Evolutionary conservation across 1,140 invertebrate genomes (phyloP), one percentile per base, ranked within the genome.

Genomic region (Geopemphigus sp.): DNA sequence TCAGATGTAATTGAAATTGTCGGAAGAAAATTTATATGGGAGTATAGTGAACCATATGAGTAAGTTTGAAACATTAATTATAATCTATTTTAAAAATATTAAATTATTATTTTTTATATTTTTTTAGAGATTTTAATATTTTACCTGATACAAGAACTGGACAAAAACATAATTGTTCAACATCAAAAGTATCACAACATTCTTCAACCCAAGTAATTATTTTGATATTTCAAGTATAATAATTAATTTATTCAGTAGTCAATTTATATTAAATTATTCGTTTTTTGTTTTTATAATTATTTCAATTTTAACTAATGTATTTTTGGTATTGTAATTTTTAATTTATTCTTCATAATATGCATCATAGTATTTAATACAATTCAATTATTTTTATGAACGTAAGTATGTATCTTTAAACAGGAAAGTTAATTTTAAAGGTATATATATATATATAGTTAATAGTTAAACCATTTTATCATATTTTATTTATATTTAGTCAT

Each of bases 1-100:
- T 50, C 39, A 26, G 74, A 78, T 63, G 74, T 63, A 63, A 78
- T 78, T 61, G 74, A 78, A 5, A 78, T 78, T 63, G 22, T 29
- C 61, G 56, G 24, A 4, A 78, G 74, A 50, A 78, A 78, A 47
- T 78, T 78, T 26, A 22, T 78, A 12, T 78, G 56, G 56, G 17
- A 63, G 17, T 78, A 78, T 78, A 5, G 22, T 47, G 45, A 47
- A 15, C 14, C 45, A 12, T 29, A 29, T n/a, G 19, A 3, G 68
- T 72, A 54, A 72, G 8, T 26, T 57, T 15, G 39, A 45, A 24
- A n/a, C 14, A 22, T 74, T 57, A 39, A 4, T 15, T 39, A 57
- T 17, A 1, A 14, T 39, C 0, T 15, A 12, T 8, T 32, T n/a
- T 57, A 0, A 8, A 57, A 15, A 32, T 56, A 15, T n/a, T n/a